These are phyloP conservation scores for Oceanites oceanicus DNA, from an alignment of 2,113 vertebrate species.

Conservation along the genomic window DNA sequence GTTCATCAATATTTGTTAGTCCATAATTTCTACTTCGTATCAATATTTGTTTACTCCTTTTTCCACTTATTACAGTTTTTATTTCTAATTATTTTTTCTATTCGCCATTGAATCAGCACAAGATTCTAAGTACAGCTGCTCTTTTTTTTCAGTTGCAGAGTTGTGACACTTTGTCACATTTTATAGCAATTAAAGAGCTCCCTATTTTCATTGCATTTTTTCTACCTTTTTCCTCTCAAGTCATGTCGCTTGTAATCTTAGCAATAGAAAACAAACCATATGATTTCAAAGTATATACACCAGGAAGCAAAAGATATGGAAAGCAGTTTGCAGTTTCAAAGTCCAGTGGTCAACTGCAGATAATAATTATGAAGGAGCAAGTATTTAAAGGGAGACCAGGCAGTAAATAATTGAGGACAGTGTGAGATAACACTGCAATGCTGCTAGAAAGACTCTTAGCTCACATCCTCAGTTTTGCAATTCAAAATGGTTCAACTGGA, in stretches of 20 bases:
- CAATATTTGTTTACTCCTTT: background rate
- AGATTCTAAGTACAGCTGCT: background rate
- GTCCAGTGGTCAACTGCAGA: background rate
- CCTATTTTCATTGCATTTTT: background rate
- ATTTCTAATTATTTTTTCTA: background rate
- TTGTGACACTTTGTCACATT: background rate
- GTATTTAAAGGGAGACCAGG: background rate
- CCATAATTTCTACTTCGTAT: background rate
- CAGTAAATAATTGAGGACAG: background rate
- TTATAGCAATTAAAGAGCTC: background rate
- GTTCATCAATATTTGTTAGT: background rate
- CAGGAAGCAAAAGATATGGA: background rate
- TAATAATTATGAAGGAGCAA: background rate
- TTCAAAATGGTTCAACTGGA: background rate
- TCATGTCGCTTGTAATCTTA: background rate
- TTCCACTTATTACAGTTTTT: background rate
- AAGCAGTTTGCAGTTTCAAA: constrained; percentile 30
- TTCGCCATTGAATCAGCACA: background rate
- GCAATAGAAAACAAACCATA: background rate
- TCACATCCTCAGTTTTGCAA: background rate
- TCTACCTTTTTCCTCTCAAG: background rate
- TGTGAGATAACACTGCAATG: background rate
- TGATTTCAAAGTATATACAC: background rate
- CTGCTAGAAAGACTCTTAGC: background rate
- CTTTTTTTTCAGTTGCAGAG: background rate